Percentiles rank a stretch among this genome's conserved stretches.
Conservation (phyloP, 2,113 vertebrate species). For the Gopherus evgoodei region DNA sequence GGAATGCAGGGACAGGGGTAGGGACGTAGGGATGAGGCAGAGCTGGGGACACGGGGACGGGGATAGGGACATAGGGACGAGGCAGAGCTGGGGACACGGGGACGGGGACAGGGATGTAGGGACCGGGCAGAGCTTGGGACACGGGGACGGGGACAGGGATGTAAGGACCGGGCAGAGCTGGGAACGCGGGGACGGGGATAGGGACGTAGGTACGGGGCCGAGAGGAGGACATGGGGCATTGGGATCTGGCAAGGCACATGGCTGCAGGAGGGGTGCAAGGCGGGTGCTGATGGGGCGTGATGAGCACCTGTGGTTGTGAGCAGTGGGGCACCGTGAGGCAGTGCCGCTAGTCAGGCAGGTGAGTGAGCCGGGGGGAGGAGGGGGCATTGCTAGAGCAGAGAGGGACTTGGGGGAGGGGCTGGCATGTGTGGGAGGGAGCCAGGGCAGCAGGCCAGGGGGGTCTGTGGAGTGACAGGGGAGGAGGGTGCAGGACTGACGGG, state of each 20-base stretch:
- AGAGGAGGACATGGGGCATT: neutral
- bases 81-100: fast-evolving
- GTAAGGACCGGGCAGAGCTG: neutral
- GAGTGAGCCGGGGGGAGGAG: too few relatives aligned
- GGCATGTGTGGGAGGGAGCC: neutral
- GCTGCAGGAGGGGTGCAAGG: neutral
- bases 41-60: too few relatives aligned
- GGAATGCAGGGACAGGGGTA: too few relatives aligned
- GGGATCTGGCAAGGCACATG: neutral
- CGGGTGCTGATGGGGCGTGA: neutral
- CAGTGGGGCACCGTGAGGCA: neutral
- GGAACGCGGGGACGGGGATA: too few relatives aligned
- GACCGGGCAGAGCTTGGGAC: neutral
- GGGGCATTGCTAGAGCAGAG: neutral
- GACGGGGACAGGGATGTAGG: neutral
- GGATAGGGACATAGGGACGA: neutral
- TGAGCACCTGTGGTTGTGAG: neutral
- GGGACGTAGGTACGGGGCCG: neutral
- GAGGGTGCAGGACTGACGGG: too few relatives aligned
- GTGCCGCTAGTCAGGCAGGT: neutral
- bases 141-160: too few relatives aligned
- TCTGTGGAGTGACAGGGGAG: too few relatives aligned
- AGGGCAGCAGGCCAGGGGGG: neutral
- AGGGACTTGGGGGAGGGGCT: neutral
- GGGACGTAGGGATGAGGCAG: too few relatives aligned